phyloP scores from a whole-genome alignment of 2,113 vertebrate genomes.

The Sebastes fasciatus region DNA sequence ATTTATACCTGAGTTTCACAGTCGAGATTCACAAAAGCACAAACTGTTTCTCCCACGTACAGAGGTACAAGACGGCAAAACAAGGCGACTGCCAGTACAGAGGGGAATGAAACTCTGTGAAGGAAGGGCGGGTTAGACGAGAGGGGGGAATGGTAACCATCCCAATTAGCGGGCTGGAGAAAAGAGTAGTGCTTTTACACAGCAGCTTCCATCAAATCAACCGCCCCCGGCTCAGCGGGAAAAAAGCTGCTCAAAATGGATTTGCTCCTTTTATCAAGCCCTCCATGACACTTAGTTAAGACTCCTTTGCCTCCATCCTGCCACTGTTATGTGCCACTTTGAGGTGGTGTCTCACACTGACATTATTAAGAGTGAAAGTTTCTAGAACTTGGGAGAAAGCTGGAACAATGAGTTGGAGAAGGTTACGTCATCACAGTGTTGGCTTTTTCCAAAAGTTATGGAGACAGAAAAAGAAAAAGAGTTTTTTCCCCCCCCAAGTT shows the following conservation, averaged over 20 bases:
- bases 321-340: slow-evolving; percentile 72
- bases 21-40: slow-evolving; percentile 24
- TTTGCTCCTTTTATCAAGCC: slow-evolving; percentile 77
- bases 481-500: slow-evolving; percentile 4
- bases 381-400: slow-evolving; percentile 61
- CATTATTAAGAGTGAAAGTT: slow-evolving; percentile 74
- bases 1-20: slow-evolving; percentile 46
- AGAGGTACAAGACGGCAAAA: slow-evolving; percentile 53
- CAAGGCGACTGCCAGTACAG: slow-evolving; percentile 47
- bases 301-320: slow-evolving; percentile 70
- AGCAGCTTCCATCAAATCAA: slow-evolving; percentile 72
- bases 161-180: slow-evolving; percentile 77
- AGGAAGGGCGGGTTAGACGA: slow-evolving; percentile 49
- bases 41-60: slow-evolving; percentile 37
- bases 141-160: slow-evolving; percentile 67
- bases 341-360: slow-evolving; percentile 64
- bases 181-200: slow-evolving; percentile 70
- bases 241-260: slow-evolving; percentile 72
- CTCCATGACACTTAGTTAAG: slow-evolving; percentile 79
- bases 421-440: slow-evolving; percentile 64
- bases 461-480: slow-evolving; percentile 41
- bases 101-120: slow-evolving; percentile 51
- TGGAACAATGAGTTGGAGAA: slow-evolving; percentile 13
- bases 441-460: slow-evolving; percentile 71
- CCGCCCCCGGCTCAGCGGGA: slow-evolving; percentile 75